Base-by-base conservation (phyloP, 2,888 invertebrate genomes). In the Limenitis camilla region DNA sequence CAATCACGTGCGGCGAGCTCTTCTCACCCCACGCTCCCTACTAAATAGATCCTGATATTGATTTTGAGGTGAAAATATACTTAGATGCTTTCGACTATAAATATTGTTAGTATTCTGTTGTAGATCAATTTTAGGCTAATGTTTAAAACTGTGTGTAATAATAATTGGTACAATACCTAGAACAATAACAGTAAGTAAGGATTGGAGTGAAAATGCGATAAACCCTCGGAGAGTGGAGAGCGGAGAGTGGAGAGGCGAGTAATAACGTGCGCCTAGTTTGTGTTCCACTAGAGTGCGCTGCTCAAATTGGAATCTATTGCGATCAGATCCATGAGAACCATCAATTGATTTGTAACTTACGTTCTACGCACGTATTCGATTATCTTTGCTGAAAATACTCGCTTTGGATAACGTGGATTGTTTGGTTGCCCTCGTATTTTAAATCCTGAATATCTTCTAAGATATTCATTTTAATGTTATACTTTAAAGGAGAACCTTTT, bases 281-380 rank as follows among this genome's bases (percentile, higher is more conserved):
- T 56, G 44, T 54, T 55, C 49, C 59, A 57, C 57, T 59, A 55
- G 49, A 56, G 32, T 54, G 54, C 40, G 49, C 41, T n/a, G 35
- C 48, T 46, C 54, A 56, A 59, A 62, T 56, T 55, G 59, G 57
- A 56, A 61, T 60, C 59, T 55, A 61, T 55, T 59, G 41, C 53
- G 53, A 59, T 51, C 19, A 19, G 19, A 19, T 19, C 19, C 19
- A 19, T 49, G 58, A 51, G 48, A 55, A 59, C 54, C 47, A 58
- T 61, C 57, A 60, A 62, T 55, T 59, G 61, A 56, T 61, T 59
- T 49, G 56, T 58, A 53, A 60, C 19, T 19, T 19, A 19, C 19
- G 19, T 19, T 19, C 44, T 49, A 48, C 49, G 43, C 50, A 35
- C 52, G 49, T 56, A 39, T 40, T 43, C 44, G 33, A 44, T 10